Evolutionary conservation across 2,113 vertebrate species (phyloP).

Genomic region (Pyrgilauda ruficollis): DNA sequence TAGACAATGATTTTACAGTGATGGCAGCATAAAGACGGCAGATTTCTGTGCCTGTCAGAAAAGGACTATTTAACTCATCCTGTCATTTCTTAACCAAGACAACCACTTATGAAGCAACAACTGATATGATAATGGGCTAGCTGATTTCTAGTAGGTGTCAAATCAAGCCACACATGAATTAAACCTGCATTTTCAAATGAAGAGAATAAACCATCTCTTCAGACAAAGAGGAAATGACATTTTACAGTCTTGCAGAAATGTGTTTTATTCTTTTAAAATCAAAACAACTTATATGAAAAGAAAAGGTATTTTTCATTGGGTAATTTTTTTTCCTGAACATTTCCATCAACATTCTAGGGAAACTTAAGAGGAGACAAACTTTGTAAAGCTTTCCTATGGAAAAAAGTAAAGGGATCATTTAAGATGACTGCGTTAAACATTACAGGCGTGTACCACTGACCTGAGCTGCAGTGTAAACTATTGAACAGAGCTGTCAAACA

Average conservation of each 20-base stretch:
- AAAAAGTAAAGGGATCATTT: not conserved
- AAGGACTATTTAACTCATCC: not conserved
- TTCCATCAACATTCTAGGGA: not conserved
- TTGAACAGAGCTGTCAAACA: not conserved
- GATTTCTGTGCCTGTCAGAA: not conserved
- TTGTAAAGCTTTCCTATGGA: not conserved
- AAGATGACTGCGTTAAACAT: not conserved
- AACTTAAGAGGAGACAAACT: not conserved
- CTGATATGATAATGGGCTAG: not conserved
- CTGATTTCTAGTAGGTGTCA: not conserved
- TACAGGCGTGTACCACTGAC: not conserved
- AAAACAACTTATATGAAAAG: not conserved
- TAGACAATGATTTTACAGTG: rapidly evolving
- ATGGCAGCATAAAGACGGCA: not conserved
- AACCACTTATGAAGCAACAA: not conserved
- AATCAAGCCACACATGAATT: not conserved
- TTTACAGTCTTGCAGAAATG: not conserved
- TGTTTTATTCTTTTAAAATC: not conserved
- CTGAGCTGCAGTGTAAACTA: not conserved
- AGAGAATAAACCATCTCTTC: not conserved
- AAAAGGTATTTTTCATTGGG: not conserved
- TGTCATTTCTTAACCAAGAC: not conserved
- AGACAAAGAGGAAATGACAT: not conserved
- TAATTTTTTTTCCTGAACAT: not conserved
- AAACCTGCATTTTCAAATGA: not conserved